Evolutionary conservation across 2,113 vertebrate genomes (phyloP).

Genomic region (Bungarus multicinctus): DNA sequence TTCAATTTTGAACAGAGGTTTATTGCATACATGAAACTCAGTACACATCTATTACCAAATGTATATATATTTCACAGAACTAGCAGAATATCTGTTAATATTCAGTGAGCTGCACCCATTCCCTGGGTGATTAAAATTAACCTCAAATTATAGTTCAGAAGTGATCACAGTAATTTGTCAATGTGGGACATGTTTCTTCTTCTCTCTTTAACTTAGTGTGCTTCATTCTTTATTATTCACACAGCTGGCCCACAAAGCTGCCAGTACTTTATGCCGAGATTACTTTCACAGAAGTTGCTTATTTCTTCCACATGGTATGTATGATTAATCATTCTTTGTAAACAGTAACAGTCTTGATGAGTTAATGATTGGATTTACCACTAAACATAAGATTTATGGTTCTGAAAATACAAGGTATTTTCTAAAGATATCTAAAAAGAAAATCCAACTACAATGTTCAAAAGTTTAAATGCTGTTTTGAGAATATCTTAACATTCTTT

Average conservation of each 20-base stretch:
- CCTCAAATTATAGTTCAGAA: neutral
- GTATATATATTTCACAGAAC: neutral
- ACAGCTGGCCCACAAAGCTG: constrained; percentile 31
- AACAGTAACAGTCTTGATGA: constrained; percentile 39
- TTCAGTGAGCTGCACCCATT: neutral
- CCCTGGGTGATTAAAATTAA: neutral
- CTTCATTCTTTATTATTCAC: constrained; percentile 30
- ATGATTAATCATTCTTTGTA: constrained; percentile 52
- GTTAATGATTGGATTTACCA: constrained; percentile 59
- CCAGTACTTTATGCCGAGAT: constrained; percentile 37
- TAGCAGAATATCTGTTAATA: neutral
- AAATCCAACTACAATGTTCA: neutral
- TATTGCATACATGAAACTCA: neutral
- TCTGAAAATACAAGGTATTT: constrained; percentile 15
- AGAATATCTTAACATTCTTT: neutral
- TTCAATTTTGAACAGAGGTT: neutral
- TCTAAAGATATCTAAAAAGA: constrained; percentile 35
- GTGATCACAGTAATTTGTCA: neutral
- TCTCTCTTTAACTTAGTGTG: neutral
- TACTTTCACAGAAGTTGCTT: constrained; percentile 55
- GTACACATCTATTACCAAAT: neutral
- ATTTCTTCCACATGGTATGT: constrained; percentile 56
- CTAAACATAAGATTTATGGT: constrained; percentile 47
- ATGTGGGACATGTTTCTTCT: neutral
- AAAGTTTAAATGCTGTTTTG: constrained; percentile 3